Percentiles rank a stretch among this genome's conserved stretches.
phyloP scores from a whole-genome alignment of 1,140 invertebrate species.

The Dendroctonus valens region DNA sequence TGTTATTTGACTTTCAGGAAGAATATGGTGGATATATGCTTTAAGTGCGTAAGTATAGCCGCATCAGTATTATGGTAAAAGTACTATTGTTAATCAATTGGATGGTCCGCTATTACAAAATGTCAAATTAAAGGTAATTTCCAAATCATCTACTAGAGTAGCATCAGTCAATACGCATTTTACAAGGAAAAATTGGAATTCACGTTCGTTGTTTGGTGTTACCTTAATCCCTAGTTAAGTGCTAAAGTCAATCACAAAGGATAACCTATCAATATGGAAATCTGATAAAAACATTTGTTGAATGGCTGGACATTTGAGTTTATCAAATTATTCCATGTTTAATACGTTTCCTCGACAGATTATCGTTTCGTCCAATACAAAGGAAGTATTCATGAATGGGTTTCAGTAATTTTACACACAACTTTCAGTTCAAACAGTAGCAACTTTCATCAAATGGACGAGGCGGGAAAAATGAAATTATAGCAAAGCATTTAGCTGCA shows the following conservation, averaged over 20 bases:
- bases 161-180: conserved; percentile 24
- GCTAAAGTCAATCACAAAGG: conserved; percentile 32
- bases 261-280: conserved; percentile 5
- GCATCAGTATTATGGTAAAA: conserved; percentile 12
- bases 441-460: background rate
- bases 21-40: conserved; percentile 34
- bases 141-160: conserved; percentile 28
- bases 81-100: conserved; percentile 6
- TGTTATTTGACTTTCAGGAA: conserved; percentile 28
- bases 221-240: conserved; percentile 22
- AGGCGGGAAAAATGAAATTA: too few relatives aligned
- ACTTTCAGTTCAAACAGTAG: too few relatives aligned
- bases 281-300: conserved; percentile 33
- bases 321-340: conserved; percentile 19
- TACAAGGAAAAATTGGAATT: conserved; percentile 10
- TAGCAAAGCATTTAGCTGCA: too few relatives aligned
- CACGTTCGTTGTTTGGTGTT: conserved; percentile 30
- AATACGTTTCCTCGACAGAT: conserved; percentile 5
- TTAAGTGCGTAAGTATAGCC: conserved; percentile 19
- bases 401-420: too few relatives aligned
- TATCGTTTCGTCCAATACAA: too few relatives aligned
- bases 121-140: conserved; percentile 17
- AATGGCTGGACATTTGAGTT: conserved; percentile 31
- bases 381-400: too few relatives aligned
- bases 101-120: conserved; percentile 26